Conservation (phyloP, 23 tunicate genomes). For the Aplidium turbinatum region DNA sequence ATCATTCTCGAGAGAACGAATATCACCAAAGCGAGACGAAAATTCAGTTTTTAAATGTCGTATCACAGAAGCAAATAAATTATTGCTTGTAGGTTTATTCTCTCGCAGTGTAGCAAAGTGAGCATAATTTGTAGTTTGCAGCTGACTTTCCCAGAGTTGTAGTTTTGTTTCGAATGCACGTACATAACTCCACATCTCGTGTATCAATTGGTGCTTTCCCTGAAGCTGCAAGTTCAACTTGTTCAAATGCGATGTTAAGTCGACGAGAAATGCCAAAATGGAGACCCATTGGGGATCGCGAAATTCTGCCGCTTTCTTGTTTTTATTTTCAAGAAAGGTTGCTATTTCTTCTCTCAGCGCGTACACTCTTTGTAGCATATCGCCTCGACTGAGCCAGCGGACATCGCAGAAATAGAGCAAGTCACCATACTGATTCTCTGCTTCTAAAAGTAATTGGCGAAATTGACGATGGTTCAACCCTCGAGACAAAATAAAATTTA, state of each 20-base stretch:
- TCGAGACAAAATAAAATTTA: conserved; percentile 57
- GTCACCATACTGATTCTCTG: conserved; percentile 75
- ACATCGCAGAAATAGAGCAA: conserved; percentile 64
- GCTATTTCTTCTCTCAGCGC: conserved; percentile 39
- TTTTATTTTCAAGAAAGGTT: conserved; percentile 50
- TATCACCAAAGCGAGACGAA: conserved; percentile 47
- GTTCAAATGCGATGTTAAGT: conserved; percentile 70
- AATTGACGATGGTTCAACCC: conserved; percentile 60
- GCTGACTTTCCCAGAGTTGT: conserved; percentile 72
- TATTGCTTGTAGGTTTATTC: conserved; percentile 41
- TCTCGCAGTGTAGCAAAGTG: conserved; percentile 60
- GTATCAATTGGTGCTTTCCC: conserved; percentile 63
- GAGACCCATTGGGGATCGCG: no score
- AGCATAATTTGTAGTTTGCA: conserved; percentile 51
- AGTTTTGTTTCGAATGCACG: conserved; percentile 69
- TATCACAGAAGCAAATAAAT: conserved; percentile 55
- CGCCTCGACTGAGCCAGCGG: conserved; percentile 81
- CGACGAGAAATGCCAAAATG: conserved; percentile 64
- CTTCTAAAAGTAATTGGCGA: conserved; percentile 67
- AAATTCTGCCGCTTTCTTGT: no score
- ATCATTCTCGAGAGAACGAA: conserved; percentile 65
- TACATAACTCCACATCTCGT: conserved; percentile 72
- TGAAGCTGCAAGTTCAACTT: conserved; percentile 72
- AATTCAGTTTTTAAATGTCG: conserved; percentile 56
- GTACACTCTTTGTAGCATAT: conserved; percentile 51